These are phyloP conservation scores for Nymphalis urticae DNA, from an alignment of 2,888 invertebrate genomes.

Conservation along the genomic window DNA sequence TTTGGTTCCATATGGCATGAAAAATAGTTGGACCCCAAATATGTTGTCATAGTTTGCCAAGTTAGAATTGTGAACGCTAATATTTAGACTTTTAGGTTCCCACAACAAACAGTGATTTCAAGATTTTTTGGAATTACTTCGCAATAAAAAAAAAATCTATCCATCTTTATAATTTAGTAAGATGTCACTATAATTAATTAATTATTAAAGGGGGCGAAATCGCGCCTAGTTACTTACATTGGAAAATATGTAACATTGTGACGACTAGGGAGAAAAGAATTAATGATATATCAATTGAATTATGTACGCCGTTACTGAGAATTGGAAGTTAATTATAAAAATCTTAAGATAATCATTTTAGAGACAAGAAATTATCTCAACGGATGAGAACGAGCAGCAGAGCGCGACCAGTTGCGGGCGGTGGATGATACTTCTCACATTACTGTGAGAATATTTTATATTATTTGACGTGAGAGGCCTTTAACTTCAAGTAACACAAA, in stretches of 20 bases:
- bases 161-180: no score
- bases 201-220: no score
- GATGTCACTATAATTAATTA: no score
- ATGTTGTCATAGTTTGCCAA: no score
- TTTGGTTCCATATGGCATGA: no score
- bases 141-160: no score
- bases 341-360: conserved; percentile 7
- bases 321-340: conserved; percentile 8
- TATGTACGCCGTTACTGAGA: conserved; percentile 1
- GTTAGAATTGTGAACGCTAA: no score
- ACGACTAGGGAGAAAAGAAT: not conserved
- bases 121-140: no score
- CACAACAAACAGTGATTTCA: no score
- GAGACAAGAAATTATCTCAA: conserved; percentile 25
- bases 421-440: conserved; percentile 46
- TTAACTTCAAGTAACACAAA: conserved; percentile 30
- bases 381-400: conserved; percentile 37
- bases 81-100: no score
- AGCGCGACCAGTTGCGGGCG: conserved; percentile 44
- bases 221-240: not conserved
- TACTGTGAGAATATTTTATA: conserved; percentile 49
- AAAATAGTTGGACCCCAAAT: no score
- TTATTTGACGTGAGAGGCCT: conserved; percentile 40
- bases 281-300: conserved; percentile 7
- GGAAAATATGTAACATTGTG: conserved; percentile 6